Evolutionary conservation across 1,140 invertebrate genomes (phyloP).

Genomic region (Harpegnathos saltator): DNA sequence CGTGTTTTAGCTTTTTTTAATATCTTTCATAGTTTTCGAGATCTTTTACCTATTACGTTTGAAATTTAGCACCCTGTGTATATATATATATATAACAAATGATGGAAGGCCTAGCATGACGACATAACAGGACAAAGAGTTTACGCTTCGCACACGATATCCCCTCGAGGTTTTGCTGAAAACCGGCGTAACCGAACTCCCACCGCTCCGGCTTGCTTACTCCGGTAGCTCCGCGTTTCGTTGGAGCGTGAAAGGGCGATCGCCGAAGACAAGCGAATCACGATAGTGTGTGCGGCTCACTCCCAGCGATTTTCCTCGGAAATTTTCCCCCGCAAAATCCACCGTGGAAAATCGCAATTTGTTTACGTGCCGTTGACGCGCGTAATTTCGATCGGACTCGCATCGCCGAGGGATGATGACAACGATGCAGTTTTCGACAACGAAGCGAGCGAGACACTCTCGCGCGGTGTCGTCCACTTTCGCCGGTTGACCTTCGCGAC

Average conservation of each 20-base stretch:
- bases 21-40: too few relatives aligned
- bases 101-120: slow-evolving; percentile 77
- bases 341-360: too few relatives aligned
- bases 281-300: too few relatives aligned
- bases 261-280: too few relatives aligned
- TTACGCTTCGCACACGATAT: slow-evolving; percentile 83
- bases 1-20: too few relatives aligned
- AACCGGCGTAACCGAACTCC: slow-evolving; percentile 74
- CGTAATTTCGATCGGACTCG: not conserved
- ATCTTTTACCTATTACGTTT: too few relatives aligned
- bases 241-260: slow-evolving; percentile 1
- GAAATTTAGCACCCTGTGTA: too few relatives aligned
- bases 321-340: too few relatives aligned
- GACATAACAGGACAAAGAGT: slow-evolving; percentile 84
- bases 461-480: slow-evolving; percentile 11
- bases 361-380: too few relatives aligned
- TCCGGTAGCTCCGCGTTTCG: slow-evolving; percentile 68
- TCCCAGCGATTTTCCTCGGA: too few relatives aligned
- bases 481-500: not conserved
- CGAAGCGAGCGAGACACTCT: not conserved
- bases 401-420: too few relatives aligned
- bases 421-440: not conserved
- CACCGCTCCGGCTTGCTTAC: slow-evolving; percentile 42
- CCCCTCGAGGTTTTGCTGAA: slow-evolving; percentile 74
- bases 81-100: slow-evolving; percentile 45